Percentiles rank a stretch among this genome's conserved stretches.
phyloP scores from a whole-genome alignment of 1,140 invertebrate genomes.

The Drosophila ananassae region DNA sequence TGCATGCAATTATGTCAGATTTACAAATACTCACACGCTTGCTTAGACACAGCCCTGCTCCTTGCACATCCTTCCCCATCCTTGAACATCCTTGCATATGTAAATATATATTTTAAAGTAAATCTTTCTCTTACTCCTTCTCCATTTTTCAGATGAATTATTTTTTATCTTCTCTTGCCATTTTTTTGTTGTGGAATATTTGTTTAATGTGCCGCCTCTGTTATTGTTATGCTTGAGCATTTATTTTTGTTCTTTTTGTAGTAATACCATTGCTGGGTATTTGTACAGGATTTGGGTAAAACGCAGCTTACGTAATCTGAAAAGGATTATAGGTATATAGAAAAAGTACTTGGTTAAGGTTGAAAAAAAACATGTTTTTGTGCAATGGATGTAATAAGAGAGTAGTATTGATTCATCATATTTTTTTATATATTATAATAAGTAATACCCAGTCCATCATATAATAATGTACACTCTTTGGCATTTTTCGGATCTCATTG shows the following conservation, averaged over 20 bases:
- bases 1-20: conserved; percentile 62
- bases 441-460: conserved; percentile 11
- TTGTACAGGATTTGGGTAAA: neutral
- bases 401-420: neutral
- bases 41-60: conserved; percentile 30
- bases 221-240: conserved; percentile 40
- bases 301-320: neutral
- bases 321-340: neutral
- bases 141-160: conserved; percentile 19
- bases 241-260: conserved; percentile 33
- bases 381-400: too few species aligned
- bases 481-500: conserved; percentile 28
- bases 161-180: conserved; percentile 34
- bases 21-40: conserved; percentile 61
- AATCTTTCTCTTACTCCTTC: conserved; percentile 13
- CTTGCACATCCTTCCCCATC: neutral
- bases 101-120: conserved; percentile 56
- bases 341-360: too few species aligned
- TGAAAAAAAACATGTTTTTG: too few species aligned
- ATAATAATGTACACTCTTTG: conserved; percentile 9
- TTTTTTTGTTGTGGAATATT: conserved; percentile 23
- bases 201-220: conserved; percentile 48
- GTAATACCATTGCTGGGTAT: conserved; percentile 24
- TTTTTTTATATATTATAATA: neutral
- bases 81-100: conserved; percentile 50